Evolutionary conservation across 1,140 invertebrate genomes (phyloP).

Genomic region (Temnothorax curvispinosus): DNA sequence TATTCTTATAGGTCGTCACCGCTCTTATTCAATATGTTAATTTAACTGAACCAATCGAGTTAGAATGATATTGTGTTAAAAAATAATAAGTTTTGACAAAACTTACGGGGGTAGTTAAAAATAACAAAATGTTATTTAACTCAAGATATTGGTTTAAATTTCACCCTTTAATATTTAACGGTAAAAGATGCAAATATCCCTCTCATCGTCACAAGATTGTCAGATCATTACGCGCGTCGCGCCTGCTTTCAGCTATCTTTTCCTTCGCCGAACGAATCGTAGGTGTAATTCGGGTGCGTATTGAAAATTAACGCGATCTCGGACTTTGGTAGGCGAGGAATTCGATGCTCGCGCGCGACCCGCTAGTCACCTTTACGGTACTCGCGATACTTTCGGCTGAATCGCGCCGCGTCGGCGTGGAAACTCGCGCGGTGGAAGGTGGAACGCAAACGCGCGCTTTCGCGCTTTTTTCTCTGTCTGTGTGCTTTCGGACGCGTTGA

Average conservation of each 20-base stretch:
- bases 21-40: no score
- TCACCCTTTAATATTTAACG: no score
- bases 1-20: no score
- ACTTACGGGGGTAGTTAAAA: no score
- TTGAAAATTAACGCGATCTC: conserved; percentile 63
- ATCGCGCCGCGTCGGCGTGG: conserved; percentile 35
- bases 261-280: conserved; percentile 19
- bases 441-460: conserved; percentile 53
- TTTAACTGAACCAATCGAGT: no score
- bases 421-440: conserved; percentile 50
- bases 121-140: no score
- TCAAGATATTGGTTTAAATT: no score
- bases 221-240: background rate
- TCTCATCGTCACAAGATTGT: background rate
- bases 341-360: conserved; percentile 62
- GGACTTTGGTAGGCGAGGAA: conserved; percentile 55
- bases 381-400: conserved; percentile 39
- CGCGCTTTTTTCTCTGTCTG: background rate
- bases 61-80: no score
- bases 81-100: no score
- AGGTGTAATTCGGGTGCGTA: conserved; percentile 52
- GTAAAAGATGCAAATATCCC: background rate
- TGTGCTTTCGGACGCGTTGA: background rate
- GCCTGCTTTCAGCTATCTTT: conserved; percentile 17
- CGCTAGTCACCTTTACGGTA: conserved; percentile 71